phyloP scores from a whole-genome alignment of 92 coral and sea anemone genomes.

The Muricea muricata region DNA sequence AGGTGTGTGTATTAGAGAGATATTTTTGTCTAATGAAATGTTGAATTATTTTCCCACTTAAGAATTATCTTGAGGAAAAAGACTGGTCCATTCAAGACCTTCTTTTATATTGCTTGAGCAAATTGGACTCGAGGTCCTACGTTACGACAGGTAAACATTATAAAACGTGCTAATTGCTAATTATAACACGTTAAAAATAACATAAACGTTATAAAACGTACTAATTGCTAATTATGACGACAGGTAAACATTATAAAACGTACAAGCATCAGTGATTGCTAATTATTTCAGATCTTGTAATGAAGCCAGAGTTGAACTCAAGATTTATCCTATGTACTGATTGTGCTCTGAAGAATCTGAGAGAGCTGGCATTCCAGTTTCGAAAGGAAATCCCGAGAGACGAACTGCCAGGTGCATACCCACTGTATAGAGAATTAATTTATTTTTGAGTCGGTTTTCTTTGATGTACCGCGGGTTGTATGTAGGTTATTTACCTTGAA shows the following conservation, averaged over 20 bases:
- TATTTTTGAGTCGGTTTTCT: no score
- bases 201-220: not conserved
- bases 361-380: slow-evolving; percentile 85
- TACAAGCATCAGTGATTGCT: no score
- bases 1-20: not conserved
- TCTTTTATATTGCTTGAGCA: slow-evolving; percentile 73
- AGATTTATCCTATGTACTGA: slow-evolving; percentile 67
- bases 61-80: slow-evolving; percentile 77
- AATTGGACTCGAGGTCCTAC: slow-evolving; percentile 79
- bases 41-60: not conserved
- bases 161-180: no score
- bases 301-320: not conserved
- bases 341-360: slow-evolving; percentile 80
- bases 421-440: not conserved
- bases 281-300: not conserved
- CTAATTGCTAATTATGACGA: no score
- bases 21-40: no score
- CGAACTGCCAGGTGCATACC: slow-evolving; percentile 83
- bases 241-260: not conserved
- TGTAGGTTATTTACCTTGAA: no score
- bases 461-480: no score
- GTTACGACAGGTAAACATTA: slow-evolving; percentile 65
- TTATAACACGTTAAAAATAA: no score
- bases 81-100: slow-evolving; percentile 63
- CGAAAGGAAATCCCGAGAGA: slow-evolving; percentile 84